Evolutionary conservation across 2,113 vertebrate species (phyloP).

Genomic region (Poeciliopsis retropinna): DNA sequence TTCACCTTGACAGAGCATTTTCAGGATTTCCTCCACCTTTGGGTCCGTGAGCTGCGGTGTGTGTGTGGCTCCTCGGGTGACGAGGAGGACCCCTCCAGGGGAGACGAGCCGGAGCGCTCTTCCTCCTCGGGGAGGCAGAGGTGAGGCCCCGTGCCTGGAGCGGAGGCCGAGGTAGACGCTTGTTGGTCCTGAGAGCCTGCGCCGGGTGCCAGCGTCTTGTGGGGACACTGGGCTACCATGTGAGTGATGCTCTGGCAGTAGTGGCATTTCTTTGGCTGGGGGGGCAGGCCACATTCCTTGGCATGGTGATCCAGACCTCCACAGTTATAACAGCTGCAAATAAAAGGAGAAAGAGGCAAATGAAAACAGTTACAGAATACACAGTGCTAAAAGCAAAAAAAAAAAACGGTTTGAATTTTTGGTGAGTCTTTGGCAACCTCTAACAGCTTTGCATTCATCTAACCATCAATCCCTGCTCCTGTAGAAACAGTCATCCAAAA

Average conservation of each 20-base stretch:
- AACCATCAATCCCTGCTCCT: too few species aligned
- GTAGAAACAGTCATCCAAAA: too few species aligned
- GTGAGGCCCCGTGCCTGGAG: conserved; percentile 75
- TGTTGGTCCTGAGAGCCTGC: conserved; percentile 90
- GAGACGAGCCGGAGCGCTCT: conserved; percentile 82
- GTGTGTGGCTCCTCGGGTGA: conserved; percentile 87
- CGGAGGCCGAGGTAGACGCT: conserved; percentile 76
- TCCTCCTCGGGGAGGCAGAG: conserved; percentile 79
- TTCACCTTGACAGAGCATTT: conserved; percentile 51
- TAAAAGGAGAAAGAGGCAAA: not conserved
- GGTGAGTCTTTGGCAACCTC: too few species aligned
- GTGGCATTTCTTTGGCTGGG: conserved; percentile 99
- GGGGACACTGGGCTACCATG: conserved; percentile 95
- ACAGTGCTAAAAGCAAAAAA: too few species aligned
- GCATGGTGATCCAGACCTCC: conserved; percentile 98
- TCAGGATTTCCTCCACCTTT: conserved; percentile 94
- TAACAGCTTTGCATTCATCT: not conserved
- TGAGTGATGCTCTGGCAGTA: conserved; percentile 97
- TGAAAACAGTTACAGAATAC: not conserved
- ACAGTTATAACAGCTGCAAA: conserved; percentile 95
- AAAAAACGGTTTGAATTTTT: not conserved
- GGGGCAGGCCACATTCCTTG: conserved; percentile 97
- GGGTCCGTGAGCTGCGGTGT: conserved; percentile 88
- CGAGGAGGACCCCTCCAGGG: conserved; percentile 84
- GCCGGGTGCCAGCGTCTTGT: conserved; percentile 82